Base-by-base conservation (phyloP, 1,140 invertebrate genomes). In the Anastrepha ludens region DNA sequence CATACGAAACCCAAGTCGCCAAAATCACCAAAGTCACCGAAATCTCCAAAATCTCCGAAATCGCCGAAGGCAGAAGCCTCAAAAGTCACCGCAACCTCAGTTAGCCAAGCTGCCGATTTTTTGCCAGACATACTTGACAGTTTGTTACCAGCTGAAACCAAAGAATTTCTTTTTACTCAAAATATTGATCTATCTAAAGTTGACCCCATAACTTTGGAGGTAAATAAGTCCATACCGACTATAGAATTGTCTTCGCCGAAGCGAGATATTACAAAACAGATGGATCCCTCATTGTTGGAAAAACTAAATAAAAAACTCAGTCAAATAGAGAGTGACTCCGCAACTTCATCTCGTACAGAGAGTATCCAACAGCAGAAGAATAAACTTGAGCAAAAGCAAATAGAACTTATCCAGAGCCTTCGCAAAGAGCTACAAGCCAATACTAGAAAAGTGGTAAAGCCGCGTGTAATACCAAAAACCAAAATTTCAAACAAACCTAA, bases 181-280 rank as follows among this genome's bases (percentile, higher is more conserved):
- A 96, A 96, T 92, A 96, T 96, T 78, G 95, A 96, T 93, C 93
- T 96, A 59, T 96, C 95, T 9, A 96, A 96, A 91, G 94, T 96
- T 13, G 95, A 96, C 93, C 95, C 95, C 0, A 94, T 96, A 50
- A 96, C 95, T 20, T 93, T 96, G 85, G 95, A 96, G 93, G 93
- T 96, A 11, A 95, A 96, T 89, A 96, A 96, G 91, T 95, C 94
- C 87, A 94, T 93, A 85, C 91, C 94, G 20, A 94, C 94, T 59
- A 93, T 96, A 64, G 95, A 95, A 88, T 94, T 95, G 55, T 95
- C 95, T 0, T 96, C 95, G 91, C 95, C 95, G 5, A 96, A 96
- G 90, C 92, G 95, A 59, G 95, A 96, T 91, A 96, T 96, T 60
- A 95, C 95, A 6, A 95, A 95, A 89, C 93, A 93, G 87, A 95